Base-by-base conservation (phyloP, 2,113 vertebrate genomes). In the Scytalopus superciliaris region DNA sequence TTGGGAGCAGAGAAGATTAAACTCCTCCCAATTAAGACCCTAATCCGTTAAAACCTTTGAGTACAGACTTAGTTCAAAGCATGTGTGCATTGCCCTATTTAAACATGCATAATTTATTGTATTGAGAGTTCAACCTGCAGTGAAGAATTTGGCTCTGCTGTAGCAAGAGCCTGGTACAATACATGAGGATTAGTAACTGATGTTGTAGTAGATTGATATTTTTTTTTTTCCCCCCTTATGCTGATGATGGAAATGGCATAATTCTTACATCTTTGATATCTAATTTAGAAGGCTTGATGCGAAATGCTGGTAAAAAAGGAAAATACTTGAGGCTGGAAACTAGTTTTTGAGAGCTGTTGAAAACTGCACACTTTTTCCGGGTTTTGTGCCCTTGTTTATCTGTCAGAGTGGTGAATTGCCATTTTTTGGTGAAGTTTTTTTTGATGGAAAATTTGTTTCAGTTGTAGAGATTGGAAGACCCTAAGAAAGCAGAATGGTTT, bases 11-110 rank as follows among this genome's bases (percentile, higher is more conserved):
- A 77, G 84, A 79, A 93, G 92, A 95, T 90, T 93, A 93, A 92
- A 67, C 72, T 95, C 81, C n/a, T 95, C 56, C 68, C 82, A 93
- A 22, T 94, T 92, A 93, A 92, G 55, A 80, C 39, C 15, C 22
- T 96, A 96, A 96, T 95, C 94, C 40, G 15, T 83, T 90, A 93
- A 94, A 95, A 30, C 94, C 89, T 94, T 72, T 84, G 72, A 94
- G 63, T 78, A 84, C 15, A 13, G 86, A 35, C 67, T 93, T 95
- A 93, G 89, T 83, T 96, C 42, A 91, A 93, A 93, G 55, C 42
- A 31, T 95, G 55, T 75, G 56, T 96, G 33, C 40, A 18, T 60
- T 93, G 85, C 66, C 79, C 85, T 95, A 67, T 84, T 95, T 93
- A 84, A 91, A 79, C n/a, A 45, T 28, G 30, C 2, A 10, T 62